Percentiles rank a stretch among this genome's conserved stretches.
Conservation (phyloP, 2,113 vertebrate species). For the Mastomys natalensis region DNA sequence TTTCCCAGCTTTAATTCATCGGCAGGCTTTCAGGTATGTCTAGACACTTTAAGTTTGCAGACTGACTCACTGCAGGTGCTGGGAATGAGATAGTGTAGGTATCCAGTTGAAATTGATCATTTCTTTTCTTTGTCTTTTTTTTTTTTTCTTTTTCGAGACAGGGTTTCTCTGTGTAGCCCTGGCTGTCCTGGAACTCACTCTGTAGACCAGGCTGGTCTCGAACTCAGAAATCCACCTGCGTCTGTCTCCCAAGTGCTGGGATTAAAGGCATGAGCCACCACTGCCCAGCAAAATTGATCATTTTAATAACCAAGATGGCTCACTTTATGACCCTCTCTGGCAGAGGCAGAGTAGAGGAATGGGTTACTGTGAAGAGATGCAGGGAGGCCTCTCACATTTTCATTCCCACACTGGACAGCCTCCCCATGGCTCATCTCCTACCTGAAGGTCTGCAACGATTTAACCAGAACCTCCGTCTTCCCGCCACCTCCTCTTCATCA, state of each 20-base stretch:
- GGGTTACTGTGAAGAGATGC: background rate
- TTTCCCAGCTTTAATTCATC: background rate
- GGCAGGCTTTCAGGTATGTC: background rate
- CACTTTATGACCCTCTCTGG: background rate
- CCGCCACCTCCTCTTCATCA: too few relatives aligned
- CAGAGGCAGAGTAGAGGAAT: background rate
- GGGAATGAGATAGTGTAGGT: background rate
- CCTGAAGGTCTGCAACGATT: background rate
- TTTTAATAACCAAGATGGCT: conserved; percentile 45
- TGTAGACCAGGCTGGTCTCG: too few relatives aligned
- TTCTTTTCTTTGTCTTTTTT: too few relatives aligned
- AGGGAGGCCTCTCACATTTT: background rate
- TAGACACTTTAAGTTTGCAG: conserved; percentile 25
- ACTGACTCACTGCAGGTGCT: background rate
- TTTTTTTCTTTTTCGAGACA: too few relatives aligned
- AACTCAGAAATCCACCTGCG: too few relatives aligned
- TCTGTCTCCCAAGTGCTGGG: too few relatives aligned
- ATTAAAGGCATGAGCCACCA: too few relatives aligned
- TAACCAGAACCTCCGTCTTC: background rate
- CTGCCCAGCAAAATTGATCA: too few relatives aligned
- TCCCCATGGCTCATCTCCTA: background rate
- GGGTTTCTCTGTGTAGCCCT: too few relatives aligned
- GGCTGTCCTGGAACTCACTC: too few relatives aligned
- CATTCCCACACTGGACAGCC: background rate
- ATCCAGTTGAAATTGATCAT: background rate